Conservation (phyloP, 2,797 vertebrate genomes). For the Lindbergichthys nudifrons region DNA sequence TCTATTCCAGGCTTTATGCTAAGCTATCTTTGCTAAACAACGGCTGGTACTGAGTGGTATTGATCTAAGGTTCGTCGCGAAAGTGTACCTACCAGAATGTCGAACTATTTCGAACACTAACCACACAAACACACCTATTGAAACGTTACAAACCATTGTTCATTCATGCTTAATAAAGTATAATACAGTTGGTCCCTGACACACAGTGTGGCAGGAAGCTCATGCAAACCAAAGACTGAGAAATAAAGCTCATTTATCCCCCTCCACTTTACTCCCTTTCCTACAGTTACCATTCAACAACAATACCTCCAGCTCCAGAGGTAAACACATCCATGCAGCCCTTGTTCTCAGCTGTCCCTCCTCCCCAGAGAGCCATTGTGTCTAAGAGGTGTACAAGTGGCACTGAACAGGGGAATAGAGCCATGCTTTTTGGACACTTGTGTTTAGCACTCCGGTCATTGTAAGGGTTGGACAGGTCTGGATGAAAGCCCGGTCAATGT, state of each 20-base stretch:
- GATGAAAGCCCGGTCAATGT: slow-evolving; percentile 63
- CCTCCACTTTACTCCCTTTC: slow-evolving; percentile 37
- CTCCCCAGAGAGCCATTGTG: slow-evolving; percentile 65
- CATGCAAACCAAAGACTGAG: slow-evolving; percentile 35
- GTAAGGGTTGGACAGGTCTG: slow-evolving; percentile 60
- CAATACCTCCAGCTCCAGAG: slow-evolving; percentile 55
- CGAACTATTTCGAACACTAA: neutral
- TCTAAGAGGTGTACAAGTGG: slow-evolving; percentile 52
- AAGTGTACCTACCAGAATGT: neutral
- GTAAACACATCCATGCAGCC: slow-evolving; percentile 50
- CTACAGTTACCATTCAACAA: slow-evolving; percentile 45
- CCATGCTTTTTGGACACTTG: slow-evolving; percentile 36
- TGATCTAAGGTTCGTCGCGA: neutral
- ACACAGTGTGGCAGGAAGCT: slow-evolving; percentile 58
- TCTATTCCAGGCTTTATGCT: neutral
- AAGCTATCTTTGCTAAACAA: neutral
- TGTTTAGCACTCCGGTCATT: slow-evolving; percentile 69
- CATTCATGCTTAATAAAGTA: neutral
- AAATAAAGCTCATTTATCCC: slow-evolving; percentile 52
- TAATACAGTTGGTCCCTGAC: neutral
- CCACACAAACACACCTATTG: neutral
- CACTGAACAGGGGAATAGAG: slow-evolving; percentile 20
- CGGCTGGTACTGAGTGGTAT: neutral
- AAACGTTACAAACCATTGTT: neutral
- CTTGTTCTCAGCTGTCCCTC: slow-evolving; percentile 46